Evolutionary conservation across 2,888 invertebrate species (phyloP), one percentile per base, ranked within the genome.

Genomic region (Heliconius ethilla): DNA sequence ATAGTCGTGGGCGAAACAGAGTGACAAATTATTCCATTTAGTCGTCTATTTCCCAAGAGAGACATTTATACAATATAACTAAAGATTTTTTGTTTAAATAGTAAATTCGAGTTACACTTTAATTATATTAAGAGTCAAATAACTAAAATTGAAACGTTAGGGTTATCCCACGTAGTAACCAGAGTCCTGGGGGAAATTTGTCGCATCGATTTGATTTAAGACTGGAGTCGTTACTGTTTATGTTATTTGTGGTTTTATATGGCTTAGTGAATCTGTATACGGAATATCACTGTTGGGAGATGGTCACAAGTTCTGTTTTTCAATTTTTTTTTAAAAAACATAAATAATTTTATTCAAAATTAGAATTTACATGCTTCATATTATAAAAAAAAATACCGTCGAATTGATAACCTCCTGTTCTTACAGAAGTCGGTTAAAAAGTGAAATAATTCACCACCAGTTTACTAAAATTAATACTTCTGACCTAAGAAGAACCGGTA

Each of bases 111-210:
- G 27, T 27, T 27, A 63, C 27, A 27, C 15, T 70, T 29, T 29
- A 33, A 55, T 45, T 55, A 29, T 70, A n/a, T 5, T 40, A 40
- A 27, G 62, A 40, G 33, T 63, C 25, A 40, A 55, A 29, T 70
- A 55, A 62, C 6, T 62, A 62, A 25, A 59, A 73, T 73, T 62
- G 62, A 27, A 55, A 62, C 62, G 62, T 73, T 40, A 33, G 25
- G 62, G 37, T 73, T 73, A 9, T 29, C 70, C 55, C 29, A 72
- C 37, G 55, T 33, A n/a, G 29, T 72, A 40, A 5, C n/a, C 11
- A 5, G 67, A n/a, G 77, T 62, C 77, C 77, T 69, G 2, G 22
- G 77, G 77, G 77, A 77, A 77, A 77, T 77, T 51, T 74, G 66
- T 55, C 66, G 65, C 55, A 25, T 55, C 55, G 65, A 63, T 75